Conservation (phyloP, 2,113 vertebrate genomes). For the Suncus etruscus region DNA sequence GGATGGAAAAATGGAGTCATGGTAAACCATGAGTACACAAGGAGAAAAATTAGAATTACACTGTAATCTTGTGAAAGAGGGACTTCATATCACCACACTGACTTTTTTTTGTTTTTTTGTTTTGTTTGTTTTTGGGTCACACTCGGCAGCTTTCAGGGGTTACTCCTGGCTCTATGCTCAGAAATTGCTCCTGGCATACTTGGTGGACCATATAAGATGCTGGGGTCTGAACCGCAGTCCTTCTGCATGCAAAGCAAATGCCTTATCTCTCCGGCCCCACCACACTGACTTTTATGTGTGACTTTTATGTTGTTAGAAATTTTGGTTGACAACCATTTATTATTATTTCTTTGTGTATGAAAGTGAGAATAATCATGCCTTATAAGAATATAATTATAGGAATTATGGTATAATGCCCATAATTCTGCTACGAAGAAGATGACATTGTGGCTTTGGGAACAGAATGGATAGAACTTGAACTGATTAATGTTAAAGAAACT, state of each 20-base stretch:
- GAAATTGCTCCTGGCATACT: no score
- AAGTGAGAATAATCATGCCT: background rate
- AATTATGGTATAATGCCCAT: background rate
- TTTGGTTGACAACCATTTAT: background rate
- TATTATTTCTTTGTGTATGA: slow-evolving; percentile 3
- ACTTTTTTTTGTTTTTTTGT: background rate
- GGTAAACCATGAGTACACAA: background rate
- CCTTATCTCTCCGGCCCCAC: background rate
- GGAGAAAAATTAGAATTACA: background rate
- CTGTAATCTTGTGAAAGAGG: background rate
- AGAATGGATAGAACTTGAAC: no score
- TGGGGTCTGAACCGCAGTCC: no score
- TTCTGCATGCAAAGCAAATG: no score
- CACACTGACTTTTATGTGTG: background rate
- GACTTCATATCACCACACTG: background rate
- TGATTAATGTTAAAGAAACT: no score
- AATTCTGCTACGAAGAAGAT: no score
- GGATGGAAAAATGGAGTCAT: slow-evolving; percentile 11
- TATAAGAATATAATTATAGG: background rate
- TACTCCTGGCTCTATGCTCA: no score
- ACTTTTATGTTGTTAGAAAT: background rate
- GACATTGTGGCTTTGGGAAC: no score
- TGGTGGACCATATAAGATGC: no score
- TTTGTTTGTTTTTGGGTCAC: no score
- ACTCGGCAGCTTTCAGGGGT: no score